A percentile compares a stretch with the other conserved stretches of the same genome.
Evolutionary conservation across 2,888 invertebrate species (phyloP).

Genomic region (Odontothrips loti): DNA sequence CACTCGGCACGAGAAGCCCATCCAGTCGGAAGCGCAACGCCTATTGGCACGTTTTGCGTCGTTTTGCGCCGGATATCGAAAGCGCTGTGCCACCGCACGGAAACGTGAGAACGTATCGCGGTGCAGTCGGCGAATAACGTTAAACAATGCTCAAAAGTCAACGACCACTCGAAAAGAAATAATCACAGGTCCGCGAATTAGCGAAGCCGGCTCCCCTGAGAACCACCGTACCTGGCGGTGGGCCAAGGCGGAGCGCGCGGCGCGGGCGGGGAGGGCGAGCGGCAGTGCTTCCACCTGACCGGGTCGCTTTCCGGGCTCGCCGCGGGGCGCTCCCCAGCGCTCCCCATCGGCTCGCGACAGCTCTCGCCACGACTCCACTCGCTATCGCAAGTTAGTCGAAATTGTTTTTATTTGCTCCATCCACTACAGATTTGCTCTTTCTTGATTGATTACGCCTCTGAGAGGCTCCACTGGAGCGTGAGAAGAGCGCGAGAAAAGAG

Average conservation of each 20-base stretch:
- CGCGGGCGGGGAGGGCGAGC: background rate
- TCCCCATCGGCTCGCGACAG: too few species aligned
- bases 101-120: too few species aligned
- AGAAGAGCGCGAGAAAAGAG: too few species aligned
- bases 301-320: background rate
- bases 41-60: too few species aligned
- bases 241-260: background rate
- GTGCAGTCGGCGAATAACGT: too few species aligned
- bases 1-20: too few species aligned
- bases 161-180: background rate
- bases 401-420: constrained; percentile 21
- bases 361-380: too few species aligned
- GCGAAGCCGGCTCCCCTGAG: constrained; percentile 1
- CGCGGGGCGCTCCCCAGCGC: too few species aligned
- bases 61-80: too few species aligned
- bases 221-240: background rate
- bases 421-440: background rate
- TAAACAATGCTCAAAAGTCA: background rate
- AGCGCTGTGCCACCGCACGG: too few species aligned
- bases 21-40: too few species aligned
- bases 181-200: background rate
- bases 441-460: background rate
- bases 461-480: background rate
- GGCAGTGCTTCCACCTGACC: constrained; percentile 9
- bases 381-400: background rate